phyloP scores from a whole-genome alignment of 2,113 vertebrate species.

The Proteles cristata region DNA sequence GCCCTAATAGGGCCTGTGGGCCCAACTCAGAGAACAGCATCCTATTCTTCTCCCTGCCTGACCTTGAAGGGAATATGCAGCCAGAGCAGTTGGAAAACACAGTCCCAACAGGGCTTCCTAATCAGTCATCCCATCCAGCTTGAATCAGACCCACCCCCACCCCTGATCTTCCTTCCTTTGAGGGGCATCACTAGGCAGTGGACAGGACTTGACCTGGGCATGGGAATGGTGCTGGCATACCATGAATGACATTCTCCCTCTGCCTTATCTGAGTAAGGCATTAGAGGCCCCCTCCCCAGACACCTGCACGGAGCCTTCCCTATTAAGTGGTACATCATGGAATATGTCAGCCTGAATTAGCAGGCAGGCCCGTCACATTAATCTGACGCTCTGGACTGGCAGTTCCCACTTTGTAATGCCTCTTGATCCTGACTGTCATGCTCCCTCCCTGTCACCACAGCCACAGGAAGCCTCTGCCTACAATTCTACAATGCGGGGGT shows the following conservation, averaged over 20 bases:
- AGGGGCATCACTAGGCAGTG: rapidly evolving
- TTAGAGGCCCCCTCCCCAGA: slow-evolving; percentile 54
- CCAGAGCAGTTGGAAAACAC: not conserved
- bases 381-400: slow-evolving; percentile 77
- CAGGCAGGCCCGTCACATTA: slow-evolving; percentile 74
- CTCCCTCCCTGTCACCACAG: slow-evolving; percentile 44
- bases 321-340: slow-evolving; percentile 76
- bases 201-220: not conserved
- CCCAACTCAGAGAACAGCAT: rapidly evolving
- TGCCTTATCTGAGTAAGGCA: not conserved
- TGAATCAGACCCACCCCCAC: not conserved
- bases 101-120: not conserved
- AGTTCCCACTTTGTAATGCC: slow-evolving; percentile 74
- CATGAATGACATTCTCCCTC: not conserved
- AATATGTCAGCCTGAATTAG: slow-evolving; percentile 82
- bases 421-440: slow-evolving; percentile 74
- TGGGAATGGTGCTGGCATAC: rapidly evolving
- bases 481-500: not conserved
- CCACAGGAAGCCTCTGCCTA: slow-evolving; percentile 68
- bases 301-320: slow-evolving; percentile 44
- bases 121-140: not conserved
- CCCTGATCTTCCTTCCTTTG: not conserved
- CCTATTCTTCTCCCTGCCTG: not conserved
- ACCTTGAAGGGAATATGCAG: not conserved
- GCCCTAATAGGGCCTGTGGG: not conserved